Evolutionary conservation across 2,888 invertebrate genomes (phyloP).

Genomic region (Dermolepida albohirtum): DNA sequence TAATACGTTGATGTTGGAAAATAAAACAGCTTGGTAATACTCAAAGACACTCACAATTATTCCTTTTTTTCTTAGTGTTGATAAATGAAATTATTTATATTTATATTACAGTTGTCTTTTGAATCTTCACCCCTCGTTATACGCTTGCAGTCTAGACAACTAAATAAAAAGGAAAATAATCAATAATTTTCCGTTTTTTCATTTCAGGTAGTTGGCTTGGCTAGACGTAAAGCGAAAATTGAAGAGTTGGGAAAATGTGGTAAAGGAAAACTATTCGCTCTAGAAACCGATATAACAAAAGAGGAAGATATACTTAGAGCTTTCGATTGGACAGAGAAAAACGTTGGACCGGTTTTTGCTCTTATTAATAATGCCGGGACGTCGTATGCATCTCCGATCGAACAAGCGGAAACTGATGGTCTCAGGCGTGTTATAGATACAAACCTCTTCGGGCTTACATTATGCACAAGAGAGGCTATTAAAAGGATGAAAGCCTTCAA

Average conservation of each 20-base stretch:
- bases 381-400: neutral
- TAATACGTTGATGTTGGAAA: no score
- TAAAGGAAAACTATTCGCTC: conserved; percentile 21
- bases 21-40: no score
- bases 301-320: conserved; percentile 28
- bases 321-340: conserved; percentile 30
- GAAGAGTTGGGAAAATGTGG: conserved; percentile 31
- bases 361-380: conserved; percentile 37
- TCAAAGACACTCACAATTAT: no score
- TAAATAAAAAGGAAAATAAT: no score
- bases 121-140: no score
- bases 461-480: conserved; percentile 29
- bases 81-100: no score
- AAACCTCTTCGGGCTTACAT: conserved; percentile 24
- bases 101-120: no score
- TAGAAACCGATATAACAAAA: conserved; percentile 25
- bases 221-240: conserved; percentile 40
- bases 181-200: no score
- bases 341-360: conserved; percentile 30
- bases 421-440: conserved; percentile 23
- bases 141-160: no score
- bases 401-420: conserved; percentile 9
- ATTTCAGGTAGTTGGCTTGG: conserved; percentile 59
- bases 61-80: no score
- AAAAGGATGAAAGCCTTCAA: conserved; percentile 26